phyloP scores from a whole-genome alignment of 2,113 vertebrate genomes.

The Zapus hudsonius region DNA sequence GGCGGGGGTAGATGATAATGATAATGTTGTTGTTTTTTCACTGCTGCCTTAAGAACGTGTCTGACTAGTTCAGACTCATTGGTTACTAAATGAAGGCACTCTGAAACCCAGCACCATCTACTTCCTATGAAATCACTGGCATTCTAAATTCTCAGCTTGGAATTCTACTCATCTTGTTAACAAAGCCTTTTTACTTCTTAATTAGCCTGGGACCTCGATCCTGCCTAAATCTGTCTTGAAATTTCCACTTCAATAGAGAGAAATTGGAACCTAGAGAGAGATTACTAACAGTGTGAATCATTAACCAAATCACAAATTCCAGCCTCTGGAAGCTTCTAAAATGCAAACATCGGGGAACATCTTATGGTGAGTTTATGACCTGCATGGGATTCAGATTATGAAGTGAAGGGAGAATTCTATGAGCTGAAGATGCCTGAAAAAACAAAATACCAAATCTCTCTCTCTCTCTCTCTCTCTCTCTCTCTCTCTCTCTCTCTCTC shows the following conservation, averaged over 20 bases:
- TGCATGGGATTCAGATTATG: neutral
- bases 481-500: neutral
- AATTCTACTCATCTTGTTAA: neutral
- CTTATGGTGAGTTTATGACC: neutral
- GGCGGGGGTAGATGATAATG: too few relatives aligned
- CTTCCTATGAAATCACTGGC: neutral
- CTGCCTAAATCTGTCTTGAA: neutral
- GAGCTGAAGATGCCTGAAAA: neutral
- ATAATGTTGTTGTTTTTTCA: too few relatives aligned
- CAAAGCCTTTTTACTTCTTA: neutral
- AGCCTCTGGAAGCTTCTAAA: neutral
- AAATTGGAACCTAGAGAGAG: slow-evolving; percentile 19
- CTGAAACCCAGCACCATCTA: neutral
- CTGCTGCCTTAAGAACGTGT: neutral
- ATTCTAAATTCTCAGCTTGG: neutral
- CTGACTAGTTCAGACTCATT: neutral
- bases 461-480: neutral
- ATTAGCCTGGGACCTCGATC: neutral
- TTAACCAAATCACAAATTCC: neutral
- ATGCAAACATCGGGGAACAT: neutral
- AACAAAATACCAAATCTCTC: neutral
- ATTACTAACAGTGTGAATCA: neutral
- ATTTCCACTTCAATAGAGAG: neutral
- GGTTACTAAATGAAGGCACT: neutral
- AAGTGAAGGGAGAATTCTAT: neutral